These are phyloP conservation scores for Latrodectus hesperus DNA, from an alignment of 2,888 invertebrate genomes.

Conservation along the genomic window DNA sequence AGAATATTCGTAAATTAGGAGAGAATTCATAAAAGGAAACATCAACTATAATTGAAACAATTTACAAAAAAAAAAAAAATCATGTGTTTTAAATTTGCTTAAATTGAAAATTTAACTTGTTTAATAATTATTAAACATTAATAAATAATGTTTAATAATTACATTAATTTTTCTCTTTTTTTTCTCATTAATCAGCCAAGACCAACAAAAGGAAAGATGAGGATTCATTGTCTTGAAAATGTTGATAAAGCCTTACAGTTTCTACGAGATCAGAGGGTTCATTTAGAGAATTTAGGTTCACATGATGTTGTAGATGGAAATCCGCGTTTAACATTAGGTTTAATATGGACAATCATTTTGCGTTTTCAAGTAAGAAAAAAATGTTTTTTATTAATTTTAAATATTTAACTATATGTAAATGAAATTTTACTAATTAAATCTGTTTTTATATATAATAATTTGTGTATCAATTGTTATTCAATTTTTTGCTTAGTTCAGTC, in stretches of 20 bases:
- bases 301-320: slow-evolving; percentile 99
- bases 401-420: no score
- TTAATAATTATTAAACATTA: no score
- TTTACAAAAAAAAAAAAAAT: no score
- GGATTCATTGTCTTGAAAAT: slow-evolving; percentile 99
- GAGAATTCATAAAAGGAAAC: no score
- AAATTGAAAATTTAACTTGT: no score
- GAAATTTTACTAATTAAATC: neutral
- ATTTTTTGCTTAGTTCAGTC: neutral
- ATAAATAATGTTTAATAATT: neutral
- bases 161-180: neutral
- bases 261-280: slow-evolving; percentile 94
- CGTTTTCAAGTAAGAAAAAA: slow-evolving; percentile 89
- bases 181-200: slow-evolving; percentile 81
- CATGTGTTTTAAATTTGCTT: no score
- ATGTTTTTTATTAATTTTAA: no score
- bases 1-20: no score
- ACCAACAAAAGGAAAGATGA: slow-evolving; percentile 99
- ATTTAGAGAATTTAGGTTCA: slow-evolving; percentile 99
- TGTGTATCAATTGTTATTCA: neutral
- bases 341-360: slow-evolving; percentile 99
- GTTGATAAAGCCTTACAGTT: slow-evolving; percentile 99
- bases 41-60: no score
- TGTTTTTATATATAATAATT: neutral
- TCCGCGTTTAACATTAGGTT: slow-evolving; percentile 94